phyloP scores from a whole-genome alignment of 2,888 invertebrate genomes.

The Drosophila nr. fundita region DNA sequence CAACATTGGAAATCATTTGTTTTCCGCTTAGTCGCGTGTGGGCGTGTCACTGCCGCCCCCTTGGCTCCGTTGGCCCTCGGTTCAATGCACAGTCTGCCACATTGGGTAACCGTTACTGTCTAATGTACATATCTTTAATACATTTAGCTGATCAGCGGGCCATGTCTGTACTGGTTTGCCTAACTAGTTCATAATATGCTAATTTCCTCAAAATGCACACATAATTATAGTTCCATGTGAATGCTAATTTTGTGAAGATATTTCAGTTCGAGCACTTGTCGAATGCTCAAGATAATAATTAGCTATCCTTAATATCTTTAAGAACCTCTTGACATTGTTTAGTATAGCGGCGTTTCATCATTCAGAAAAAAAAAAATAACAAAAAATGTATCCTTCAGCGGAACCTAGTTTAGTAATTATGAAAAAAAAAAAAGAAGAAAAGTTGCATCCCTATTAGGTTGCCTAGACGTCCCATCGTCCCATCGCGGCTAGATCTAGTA shows the following conservation, averaged over 20 bases:
- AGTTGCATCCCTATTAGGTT: background rate
- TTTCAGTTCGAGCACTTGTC: constrained; percentile 1
- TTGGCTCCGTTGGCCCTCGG: constrained; percentile 29
- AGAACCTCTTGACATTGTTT: background rate
- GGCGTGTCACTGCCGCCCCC: constrained; percentile 25
- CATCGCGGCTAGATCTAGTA: constrained; percentile 93
- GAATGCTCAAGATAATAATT: background rate
- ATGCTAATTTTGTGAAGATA: background rate
- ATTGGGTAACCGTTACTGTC: constrained; percentile 40
- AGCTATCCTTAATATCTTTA: background rate
- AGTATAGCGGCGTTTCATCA: no score
- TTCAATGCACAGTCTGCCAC: constrained; percentile 38
- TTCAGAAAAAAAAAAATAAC: no score
- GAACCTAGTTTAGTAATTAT: background rate
- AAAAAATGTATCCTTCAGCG: background rate
- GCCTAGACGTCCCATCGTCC: no score
- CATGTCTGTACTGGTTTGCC: constrained; percentile 38
- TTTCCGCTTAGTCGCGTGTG: constrained; percentile 49
- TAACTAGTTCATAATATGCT: constrained; percentile 31
- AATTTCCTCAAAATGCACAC: constrained; percentile 36
- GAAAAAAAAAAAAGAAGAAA: background rate
- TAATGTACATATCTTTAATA: background rate
- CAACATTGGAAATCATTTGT: constrained; percentile 2
- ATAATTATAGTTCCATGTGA: constrained; percentile 13
- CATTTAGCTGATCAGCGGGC: constrained; percentile 25